Percentiles rank a stretch among this genome's conserved stretches.
Conservation (phyloP, 2,113 vertebrate genomes). For the Carlito syrichta region DNA sequence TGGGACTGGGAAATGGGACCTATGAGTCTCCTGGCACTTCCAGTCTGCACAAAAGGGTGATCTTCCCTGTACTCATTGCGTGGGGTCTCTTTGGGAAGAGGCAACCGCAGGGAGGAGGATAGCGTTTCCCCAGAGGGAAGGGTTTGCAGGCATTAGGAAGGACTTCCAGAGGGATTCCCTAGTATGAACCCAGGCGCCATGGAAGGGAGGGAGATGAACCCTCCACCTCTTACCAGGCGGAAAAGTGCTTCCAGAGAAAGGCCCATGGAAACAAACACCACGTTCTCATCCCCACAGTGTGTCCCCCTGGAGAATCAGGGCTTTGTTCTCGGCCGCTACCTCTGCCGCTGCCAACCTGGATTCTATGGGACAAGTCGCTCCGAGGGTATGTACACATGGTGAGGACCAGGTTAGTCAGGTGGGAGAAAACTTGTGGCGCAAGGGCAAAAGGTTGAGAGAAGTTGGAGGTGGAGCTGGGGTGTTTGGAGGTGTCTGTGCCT, state of each 20-base stretch:
- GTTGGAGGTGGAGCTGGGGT: not conserved
- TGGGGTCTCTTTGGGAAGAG: not conserved
- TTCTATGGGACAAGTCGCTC: constrained; percentile 82
- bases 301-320: constrained; percentile 85
- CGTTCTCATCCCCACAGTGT: constrained; percentile 83
- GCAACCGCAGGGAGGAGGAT: too few species aligned
- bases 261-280: not conserved
- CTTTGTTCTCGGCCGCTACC: constrained; percentile 92
- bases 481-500: not conserved
- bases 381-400: constrained; percentile 47
- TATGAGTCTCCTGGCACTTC: not conserved
- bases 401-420: not conserved
- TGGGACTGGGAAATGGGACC: not conserved
- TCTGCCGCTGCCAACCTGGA: constrained; percentile 92
- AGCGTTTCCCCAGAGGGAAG: not conserved
- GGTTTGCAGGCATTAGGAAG: not conserved
- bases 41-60: not conserved
- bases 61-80: not conserved
- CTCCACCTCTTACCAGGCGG: not conserved
- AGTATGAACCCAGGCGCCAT: not conserved
- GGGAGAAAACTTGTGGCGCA: not conserved
- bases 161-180: not conserved
- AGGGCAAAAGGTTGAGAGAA: not conserved
- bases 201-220: not conserved
- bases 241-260: not conserved